phyloP scores from a whole-genome alignment of 2,113 vertebrate genomes.

The Carollia perspicillata region DNA sequence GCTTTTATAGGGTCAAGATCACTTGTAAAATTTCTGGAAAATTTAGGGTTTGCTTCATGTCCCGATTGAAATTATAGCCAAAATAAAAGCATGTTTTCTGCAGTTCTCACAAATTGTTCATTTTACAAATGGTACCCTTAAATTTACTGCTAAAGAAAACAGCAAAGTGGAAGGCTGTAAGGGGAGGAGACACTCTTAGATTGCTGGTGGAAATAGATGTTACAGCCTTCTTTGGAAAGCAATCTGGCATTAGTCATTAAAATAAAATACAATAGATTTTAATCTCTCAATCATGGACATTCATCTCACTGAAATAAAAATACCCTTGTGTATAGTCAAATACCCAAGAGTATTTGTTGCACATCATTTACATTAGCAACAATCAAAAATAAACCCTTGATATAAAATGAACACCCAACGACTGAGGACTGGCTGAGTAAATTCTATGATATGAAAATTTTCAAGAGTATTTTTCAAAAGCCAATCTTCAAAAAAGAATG shows the following conservation, averaged over 20 bases:
- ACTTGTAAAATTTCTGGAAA: constrained; percentile 32
- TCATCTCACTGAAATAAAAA: constrained; percentile 15
- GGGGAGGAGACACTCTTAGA: background rate
- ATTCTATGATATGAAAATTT: background rate
- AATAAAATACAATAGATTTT: background rate
- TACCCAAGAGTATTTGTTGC: background rate
- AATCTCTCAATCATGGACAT: background rate
- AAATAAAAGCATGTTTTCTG: background rate
- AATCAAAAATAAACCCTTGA: background rate
- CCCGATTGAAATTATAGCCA: background rate
- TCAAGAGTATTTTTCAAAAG: too few species aligned
- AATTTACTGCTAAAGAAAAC: constrained; percentile 9
- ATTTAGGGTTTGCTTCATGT: background rate
- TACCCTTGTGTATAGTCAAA: background rate
- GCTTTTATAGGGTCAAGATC: background rate
- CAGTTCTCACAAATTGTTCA: background rate
- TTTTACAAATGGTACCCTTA: background rate
- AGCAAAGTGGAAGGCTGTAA: background rate
- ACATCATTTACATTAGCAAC: background rate
- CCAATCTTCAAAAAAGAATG: background rate
- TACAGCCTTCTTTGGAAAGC: background rate
- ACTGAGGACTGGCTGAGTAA: background rate
- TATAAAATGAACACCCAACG: background rate
- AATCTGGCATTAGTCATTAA: background rate
- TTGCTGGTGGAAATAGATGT: background rate